phyloP scores from a whole-genome alignment of 2,113 vertebrate genomes.

The Corvus moneduloides region DNA sequence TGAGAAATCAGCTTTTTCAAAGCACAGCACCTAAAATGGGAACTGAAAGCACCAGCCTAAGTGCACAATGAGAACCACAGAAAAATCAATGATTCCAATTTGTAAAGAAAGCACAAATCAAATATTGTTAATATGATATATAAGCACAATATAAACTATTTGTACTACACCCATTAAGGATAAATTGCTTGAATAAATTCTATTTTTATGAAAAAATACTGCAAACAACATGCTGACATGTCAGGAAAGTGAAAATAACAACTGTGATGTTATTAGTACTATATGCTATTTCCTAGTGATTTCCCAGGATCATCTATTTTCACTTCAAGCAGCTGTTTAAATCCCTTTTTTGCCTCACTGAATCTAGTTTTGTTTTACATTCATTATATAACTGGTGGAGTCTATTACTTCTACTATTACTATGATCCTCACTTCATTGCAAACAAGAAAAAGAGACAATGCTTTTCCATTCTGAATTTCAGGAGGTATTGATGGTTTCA shows the following conservation, averaged over 20 bases:
- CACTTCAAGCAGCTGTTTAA: neutral
- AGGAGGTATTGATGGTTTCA: neutral
- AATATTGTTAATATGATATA: conserved; percentile 68
- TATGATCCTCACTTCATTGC: neutral
- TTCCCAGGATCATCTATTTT: conserved; percentile 34
- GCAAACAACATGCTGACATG: conserved; percentile 65
- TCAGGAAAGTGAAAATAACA: conserved; percentile 74
- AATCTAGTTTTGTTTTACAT: neutral
- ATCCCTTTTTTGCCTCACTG: neutral
- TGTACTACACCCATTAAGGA: conserved; percentile 63
- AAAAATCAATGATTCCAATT: conserved; percentile 73
- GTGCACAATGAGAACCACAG: conserved; percentile 40
- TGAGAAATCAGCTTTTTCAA: conserved; percentile 10
- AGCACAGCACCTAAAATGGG: neutral
- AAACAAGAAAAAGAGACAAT: neutral
- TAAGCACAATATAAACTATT: conserved; percentile 66
- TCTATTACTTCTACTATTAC: neutral
- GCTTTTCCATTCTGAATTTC: neutral
- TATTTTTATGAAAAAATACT: conserved; percentile 73
- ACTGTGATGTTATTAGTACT: conserved; percentile 38
- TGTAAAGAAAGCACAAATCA: conserved; percentile 68
- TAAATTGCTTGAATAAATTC: conserved; percentile 76
- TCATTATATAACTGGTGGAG: neutral
- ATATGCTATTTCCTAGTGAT: conserved; percentile 33
- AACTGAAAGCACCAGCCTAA: conserved; percentile 10